Percentiles rank a stretch among this genome's conserved stretches.
Evolutionary conservation across 2,888 invertebrate genomes (phyloP).

Genomic region (Panorpa germanica): DNA sequence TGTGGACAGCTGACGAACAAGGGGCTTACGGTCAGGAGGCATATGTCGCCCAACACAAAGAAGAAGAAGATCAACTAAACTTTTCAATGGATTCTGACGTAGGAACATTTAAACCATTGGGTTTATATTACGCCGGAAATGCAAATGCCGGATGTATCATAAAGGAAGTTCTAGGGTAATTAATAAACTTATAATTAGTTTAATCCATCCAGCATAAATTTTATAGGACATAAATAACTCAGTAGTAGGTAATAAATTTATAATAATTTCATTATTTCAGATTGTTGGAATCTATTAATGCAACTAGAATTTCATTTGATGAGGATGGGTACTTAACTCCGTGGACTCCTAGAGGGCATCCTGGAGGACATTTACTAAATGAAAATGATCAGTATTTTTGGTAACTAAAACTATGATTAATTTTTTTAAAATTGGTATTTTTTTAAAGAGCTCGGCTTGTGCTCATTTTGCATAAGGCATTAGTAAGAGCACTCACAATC

Average conservation of each 20-base stretch:
- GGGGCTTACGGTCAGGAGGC: conserved; percentile 45
- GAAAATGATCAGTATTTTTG: conserved; percentile 47
- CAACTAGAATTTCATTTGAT: conserved; percentile 30
- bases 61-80: conserved; percentile 37
- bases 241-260: too few relatives aligned
- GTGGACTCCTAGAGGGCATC: conserved; percentile 44
- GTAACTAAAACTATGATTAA: conserved; percentile 14
- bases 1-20: conserved; percentile 69
- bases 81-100: conserved; percentile 70
- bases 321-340: conserved; percentile 50
- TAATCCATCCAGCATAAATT: too few relatives aligned
- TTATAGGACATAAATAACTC: too few relatives aligned
- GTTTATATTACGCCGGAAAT: conserved; percentile 45
- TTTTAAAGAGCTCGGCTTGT: too few relatives aligned
- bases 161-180: conserved; percentile 40
- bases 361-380: conserved; percentile 47
- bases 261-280: too few relatives aligned
- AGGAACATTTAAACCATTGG: conserved; percentile 56
- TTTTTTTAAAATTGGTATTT: too few relatives aligned
- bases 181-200: too few relatives aligned
- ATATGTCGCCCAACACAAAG: too few relatives aligned
- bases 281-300: conserved; percentile 44
- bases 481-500: too few relatives aligned
- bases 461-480: too few relatives aligned
- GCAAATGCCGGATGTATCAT: conserved; percentile 43